These are phyloP conservation scores for Apodemia mormo DNA, from an alignment of 2,888 invertebrate species.

Conservation along the genomic window DNA sequence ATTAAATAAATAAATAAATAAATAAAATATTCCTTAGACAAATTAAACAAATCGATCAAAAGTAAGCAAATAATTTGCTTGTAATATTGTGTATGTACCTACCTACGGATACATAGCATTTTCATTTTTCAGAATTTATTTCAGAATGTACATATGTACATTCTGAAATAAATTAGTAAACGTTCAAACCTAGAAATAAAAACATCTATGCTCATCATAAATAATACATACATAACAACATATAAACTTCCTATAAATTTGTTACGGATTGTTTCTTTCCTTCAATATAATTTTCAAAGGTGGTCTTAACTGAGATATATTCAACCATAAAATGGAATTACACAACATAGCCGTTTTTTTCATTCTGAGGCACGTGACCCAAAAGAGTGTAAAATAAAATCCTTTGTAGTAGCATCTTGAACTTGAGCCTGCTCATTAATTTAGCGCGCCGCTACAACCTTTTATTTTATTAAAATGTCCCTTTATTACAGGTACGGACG, in stretches of 20 bases:
- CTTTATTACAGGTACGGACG: neutral
- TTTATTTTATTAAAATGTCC: conserved; percentile 3
- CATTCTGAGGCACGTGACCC: neutral
- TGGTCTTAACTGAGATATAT: neutral
- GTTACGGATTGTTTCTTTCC: neutral
- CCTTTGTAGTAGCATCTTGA: neutral
- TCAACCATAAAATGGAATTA: neutral
- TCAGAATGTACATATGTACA: too few species aligned
- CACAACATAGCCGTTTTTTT: neutral
- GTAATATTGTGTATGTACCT: too few species aligned
- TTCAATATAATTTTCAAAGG: neutral
- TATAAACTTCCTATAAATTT: neutral
- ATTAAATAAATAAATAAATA: too few species aligned
- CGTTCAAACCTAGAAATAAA: too few species aligned
- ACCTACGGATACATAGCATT: too few species aligned
- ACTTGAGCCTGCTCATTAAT: neutral
- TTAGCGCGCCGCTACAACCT: neutral
- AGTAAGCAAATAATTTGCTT: too few species aligned
- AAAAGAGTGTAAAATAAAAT: conserved; percentile 1
- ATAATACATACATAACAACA: too few species aligned
- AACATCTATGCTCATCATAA: too few species aligned
- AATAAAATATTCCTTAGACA: too few species aligned
- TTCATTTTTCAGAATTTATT: too few species aligned
- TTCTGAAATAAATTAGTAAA: too few species aligned
- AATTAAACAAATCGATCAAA: too few species aligned